Evolutionary conservation across 2,113 vertebrate genomes (phyloP).

Genomic region (Plectropomus leopardus): DNA sequence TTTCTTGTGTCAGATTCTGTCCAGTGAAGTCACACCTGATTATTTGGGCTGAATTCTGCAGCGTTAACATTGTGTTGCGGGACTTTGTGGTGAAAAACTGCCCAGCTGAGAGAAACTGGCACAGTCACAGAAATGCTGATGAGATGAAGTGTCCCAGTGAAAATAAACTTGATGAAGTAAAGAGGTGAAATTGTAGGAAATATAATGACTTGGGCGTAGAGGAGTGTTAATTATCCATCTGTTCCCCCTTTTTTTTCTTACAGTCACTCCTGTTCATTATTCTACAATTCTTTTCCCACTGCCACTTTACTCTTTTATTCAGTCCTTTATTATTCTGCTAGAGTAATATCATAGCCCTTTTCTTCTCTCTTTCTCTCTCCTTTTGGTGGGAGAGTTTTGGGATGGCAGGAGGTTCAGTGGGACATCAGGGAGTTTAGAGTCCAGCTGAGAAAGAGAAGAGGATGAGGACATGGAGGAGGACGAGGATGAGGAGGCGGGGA

Average conservation of each 20-base stretch:
- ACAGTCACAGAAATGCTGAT: not conserved
- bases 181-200: not conserved
- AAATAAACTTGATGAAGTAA: slow-evolving; percentile 1
- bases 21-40: not conserved
- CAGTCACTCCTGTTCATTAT: slow-evolving; percentile 3
- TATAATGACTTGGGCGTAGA: not conserved
- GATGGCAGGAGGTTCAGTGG: slow-evolving; percentile 29
- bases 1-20: not conserved
- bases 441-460: slow-evolving; percentile 11
- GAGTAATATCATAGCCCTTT: not conserved
- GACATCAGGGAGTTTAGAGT: not conserved
- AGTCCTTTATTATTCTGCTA: slow-evolving; percentile 27
- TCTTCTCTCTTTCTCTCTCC: not conserved
- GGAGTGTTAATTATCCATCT: slow-evolving; percentile 29
- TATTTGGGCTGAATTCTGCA: not conserved
- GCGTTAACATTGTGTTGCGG: not conserved
- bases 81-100: not conserved
- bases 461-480: not conserved
- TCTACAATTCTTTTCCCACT: not conserved
- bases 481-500: slow-evolving; percentile 11
- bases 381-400: slow-evolving; percentile 36
- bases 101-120: not conserved
- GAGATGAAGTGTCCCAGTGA: not conserved
- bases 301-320: not conserved
- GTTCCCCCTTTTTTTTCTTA: not conserved